Evolutionary conservation across 1,140 invertebrate species (phyloP).

Genomic region (Calephelis nemesis): DNA sequence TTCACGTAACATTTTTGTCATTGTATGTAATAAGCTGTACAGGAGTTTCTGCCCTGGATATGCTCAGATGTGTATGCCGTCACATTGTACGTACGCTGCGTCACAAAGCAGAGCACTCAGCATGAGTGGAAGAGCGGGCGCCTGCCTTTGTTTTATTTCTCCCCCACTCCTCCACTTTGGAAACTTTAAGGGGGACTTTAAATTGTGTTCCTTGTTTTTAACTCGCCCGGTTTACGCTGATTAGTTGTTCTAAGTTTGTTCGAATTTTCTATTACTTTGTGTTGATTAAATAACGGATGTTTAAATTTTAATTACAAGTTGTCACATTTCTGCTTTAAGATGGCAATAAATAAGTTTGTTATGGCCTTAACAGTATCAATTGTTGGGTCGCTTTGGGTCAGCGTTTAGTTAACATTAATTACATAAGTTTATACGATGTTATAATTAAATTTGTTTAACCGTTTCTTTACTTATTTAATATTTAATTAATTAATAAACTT

Average conservation of each 20-base stretch:
- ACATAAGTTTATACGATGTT: no score
- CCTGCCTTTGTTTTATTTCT: slow-evolving; percentile 74
- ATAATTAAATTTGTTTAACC: no score
- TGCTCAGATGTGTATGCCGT: slow-evolving; percentile 44
- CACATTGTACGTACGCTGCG: slow-evolving; percentile 63
- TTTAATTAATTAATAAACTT: no score
- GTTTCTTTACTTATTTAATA: no score
- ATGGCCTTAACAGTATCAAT: no score
- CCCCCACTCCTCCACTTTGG: slow-evolving; percentile 68
- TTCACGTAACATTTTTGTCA: slow-evolving; percentile 12
- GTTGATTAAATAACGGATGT: background rate
- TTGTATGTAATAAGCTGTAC: slow-evolving; percentile 28
- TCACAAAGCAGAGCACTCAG: slow-evolving; percentile 76
- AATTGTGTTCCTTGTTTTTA: slow-evolving; percentile 66
- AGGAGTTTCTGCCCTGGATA: slow-evolving; percentile 33
- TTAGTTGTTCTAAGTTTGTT: slow-evolving; percentile 42
- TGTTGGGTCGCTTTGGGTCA: no score
- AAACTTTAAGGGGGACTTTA: slow-evolving; percentile 70
- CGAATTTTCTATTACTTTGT: slow-evolving; percentile 1
- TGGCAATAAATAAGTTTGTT: no score
- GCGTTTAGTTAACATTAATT: no score
- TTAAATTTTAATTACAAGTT: background rate
- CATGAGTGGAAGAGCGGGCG: slow-evolving; percentile 68
- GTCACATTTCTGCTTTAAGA: no score
- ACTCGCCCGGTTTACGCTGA: slow-evolving; percentile 52